phyloP scores from a whole-genome alignment of 2,888 invertebrate genomes.

The Lobophora halterata region DNA sequence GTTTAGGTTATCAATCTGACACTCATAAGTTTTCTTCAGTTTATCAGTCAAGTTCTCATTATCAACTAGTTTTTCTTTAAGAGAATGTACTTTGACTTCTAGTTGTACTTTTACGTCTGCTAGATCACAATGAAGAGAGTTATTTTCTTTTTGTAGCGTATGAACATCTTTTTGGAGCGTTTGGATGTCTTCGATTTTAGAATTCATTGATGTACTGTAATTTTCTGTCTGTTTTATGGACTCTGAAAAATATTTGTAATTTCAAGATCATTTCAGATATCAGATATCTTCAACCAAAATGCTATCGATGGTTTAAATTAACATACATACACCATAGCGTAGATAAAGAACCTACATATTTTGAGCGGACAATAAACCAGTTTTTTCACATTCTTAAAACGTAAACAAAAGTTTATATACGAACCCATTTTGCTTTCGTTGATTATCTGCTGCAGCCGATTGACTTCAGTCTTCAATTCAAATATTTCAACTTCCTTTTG shows the following conservation, averaged over 20 bases:
- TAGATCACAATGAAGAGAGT: conserved; percentile 47
- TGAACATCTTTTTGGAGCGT: conserved; percentile 45
- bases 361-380: no score
- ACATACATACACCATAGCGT: no score
- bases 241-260: no score
- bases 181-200: conserved; percentile 44
- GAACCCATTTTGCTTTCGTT: conserved; percentile 46
- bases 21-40: conserved; percentile 54
- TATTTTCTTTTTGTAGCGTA: conserved; percentile 46
- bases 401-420: conserved; percentile 24
- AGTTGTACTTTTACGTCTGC: conserved; percentile 54
- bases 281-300: no score
- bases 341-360: no score
- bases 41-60: conserved; percentile 58
- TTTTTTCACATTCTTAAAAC: no score
- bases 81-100: conserved; percentile 56
- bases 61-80: conserved; percentile 56
- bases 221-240: conserved; percentile 40
- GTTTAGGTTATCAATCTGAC: conserved; percentile 58
- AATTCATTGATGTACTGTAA: conserved; percentile 37
- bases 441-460: conserved; percentile 37
- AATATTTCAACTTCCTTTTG: conserved; percentile 41
- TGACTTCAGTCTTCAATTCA: conserved; percentile 40
- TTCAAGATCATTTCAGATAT: no score
- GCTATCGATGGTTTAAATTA: no score